These are phyloP conservation scores for Tragopan temminckii DNA, from an alignment of 2,797 vertebrate species.

Conservation along the genomic window DNA sequence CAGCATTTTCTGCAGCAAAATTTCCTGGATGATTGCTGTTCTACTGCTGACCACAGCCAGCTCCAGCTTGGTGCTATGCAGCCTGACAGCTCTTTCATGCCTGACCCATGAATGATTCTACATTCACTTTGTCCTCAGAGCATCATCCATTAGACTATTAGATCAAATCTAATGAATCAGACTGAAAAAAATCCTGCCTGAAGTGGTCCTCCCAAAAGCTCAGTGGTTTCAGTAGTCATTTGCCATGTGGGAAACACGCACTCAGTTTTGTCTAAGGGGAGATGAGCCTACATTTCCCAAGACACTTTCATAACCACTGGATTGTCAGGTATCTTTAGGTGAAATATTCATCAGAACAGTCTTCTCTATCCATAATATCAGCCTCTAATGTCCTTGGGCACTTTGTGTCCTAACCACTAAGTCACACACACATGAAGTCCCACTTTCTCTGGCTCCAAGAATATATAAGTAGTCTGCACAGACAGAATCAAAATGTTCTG, in stretches of 20 bases:
- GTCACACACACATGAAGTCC: background rate
- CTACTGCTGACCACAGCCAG: background rate
- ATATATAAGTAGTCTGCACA: background rate
- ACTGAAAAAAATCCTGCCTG: background rate
- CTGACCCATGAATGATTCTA: background rate
- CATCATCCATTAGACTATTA: background rate
- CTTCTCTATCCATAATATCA: constrained; percentile 11
- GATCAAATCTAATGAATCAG: background rate
- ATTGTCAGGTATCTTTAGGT: constrained; percentile 28
- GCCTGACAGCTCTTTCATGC: background rate
- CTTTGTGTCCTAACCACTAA: constrained; percentile 31
- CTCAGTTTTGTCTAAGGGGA: background rate
- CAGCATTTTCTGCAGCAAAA: background rate
- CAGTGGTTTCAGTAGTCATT: background rate
- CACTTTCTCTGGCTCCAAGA: background rate
- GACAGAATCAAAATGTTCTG: constrained; percentile 19
- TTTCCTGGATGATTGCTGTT: background rate
- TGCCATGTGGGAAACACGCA: background rate
- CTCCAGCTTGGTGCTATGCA: background rate
- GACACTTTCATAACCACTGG: background rate
- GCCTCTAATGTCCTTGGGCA: constrained; percentile 21
- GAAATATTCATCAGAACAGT: constrained; percentile 17
- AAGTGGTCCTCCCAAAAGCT: constrained; percentile 8
- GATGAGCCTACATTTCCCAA: background rate
- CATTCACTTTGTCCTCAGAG: background rate